Evolutionary conservation across 1,140 invertebrate species (phyloP).

Genomic region (Cotesia typhae): DNA sequence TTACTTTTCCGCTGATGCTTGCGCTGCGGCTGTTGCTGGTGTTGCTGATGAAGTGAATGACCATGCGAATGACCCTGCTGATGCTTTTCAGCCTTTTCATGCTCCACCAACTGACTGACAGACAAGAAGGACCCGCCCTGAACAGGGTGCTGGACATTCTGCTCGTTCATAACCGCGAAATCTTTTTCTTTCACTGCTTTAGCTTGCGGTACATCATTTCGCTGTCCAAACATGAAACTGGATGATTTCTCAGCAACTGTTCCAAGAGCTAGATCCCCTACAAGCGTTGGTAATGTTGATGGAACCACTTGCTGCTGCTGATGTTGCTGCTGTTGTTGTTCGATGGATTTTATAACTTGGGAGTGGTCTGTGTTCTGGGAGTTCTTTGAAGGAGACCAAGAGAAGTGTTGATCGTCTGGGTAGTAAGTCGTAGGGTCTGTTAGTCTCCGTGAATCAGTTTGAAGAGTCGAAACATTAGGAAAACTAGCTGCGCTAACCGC

Average conservation of each 20-base stretch:
- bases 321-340: constrained; percentile 38
- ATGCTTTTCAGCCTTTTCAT: constrained; percentile 65
- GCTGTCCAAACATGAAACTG: constrained; percentile 57
- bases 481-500: constrained; percentile 50
- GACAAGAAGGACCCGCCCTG: constrained; percentile 68
- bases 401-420: constrained; percentile 66
- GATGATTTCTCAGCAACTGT: constrained; percentile 62
- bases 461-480: constrained; percentile 57
- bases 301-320: constrained; percentile 59
- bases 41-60: constrained; percentile 43
- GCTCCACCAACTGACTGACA: constrained; percentile 74
- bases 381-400: constrained; percentile 70
- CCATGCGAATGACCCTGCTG: constrained; percentile 48
- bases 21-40: constrained; percentile 41
- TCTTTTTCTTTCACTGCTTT: constrained; percentile 56
- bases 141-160: constrained; percentile 52
- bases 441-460: constrained; percentile 54
- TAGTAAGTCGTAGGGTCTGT: constrained; percentile 52
- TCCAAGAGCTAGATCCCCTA: constrained; percentile 70
- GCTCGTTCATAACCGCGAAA: constrained; percentile 53
- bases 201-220: constrained; percentile 51
- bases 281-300: constrained; percentile 68
- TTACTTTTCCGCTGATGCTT: constrained; percentile 57
- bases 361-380: constrained; percentile 59
- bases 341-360: constrained; percentile 53